Evolutionary conservation across 2,888 invertebrate species (phyloP).

Genomic region (Ophraella communa): DNA sequence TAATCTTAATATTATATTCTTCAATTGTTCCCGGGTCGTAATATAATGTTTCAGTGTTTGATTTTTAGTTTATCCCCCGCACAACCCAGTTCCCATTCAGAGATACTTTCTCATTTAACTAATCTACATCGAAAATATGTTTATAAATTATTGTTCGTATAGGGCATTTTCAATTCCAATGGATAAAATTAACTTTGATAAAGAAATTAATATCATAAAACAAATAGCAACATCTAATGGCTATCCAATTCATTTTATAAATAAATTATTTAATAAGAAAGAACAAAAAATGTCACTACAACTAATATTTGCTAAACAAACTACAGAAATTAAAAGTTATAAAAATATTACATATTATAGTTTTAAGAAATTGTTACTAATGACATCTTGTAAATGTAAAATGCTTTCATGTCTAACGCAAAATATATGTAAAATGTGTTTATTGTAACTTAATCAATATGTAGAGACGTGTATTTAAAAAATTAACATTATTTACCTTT

Average conservation of each 20-base stretch:
- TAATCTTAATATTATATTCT: constrained; percentile 60
- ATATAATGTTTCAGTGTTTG: constrained; percentile 38
- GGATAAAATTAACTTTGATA: no score
- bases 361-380: background rate
- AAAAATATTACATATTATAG: no score
- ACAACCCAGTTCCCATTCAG: background rate
- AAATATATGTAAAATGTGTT: background rate
- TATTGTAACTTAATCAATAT: background rate
- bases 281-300: no score
- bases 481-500: background rate
- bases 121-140: no score
- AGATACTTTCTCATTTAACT: constrained; percentile 22
- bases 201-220: no score
- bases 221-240: no score
- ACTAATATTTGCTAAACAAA: no score
- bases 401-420: background rate
- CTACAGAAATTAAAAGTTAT: no score
- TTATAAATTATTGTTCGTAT: no score
- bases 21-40: constrained; percentile 49
- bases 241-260: no score
- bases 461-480: background rate
- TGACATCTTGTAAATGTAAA: background rate
- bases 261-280: no score
- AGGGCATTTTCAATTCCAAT: no score
- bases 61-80: constrained; percentile 27